Evolutionary conservation across 2,888 invertebrate species (phyloP).

Genomic region (Nephrotoma guestfalica): DNA sequence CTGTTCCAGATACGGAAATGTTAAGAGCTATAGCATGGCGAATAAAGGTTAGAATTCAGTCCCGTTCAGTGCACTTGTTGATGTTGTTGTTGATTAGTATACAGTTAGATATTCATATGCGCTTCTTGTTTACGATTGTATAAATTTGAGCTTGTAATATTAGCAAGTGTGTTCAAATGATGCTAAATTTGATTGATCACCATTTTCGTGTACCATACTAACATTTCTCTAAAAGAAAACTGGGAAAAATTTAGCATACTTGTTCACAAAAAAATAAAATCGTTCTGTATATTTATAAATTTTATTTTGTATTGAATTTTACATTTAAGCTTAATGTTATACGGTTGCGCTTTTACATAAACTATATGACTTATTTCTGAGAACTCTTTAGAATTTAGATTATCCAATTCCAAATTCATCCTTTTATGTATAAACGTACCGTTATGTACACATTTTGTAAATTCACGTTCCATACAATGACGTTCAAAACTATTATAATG

Average conservation of each 20-base stretch:
- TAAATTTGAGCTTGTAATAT: neutral
- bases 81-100: neutral
- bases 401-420: neutral
- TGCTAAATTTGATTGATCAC: neutral
- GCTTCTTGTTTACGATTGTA: neutral
- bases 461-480: neutral
- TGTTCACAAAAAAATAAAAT: neutral
- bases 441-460: neutral
- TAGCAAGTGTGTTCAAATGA: neutral
- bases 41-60: neutral
- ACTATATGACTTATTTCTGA: neutral
- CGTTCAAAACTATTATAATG: neutral
- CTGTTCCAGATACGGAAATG: neutral
- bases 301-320: neutral
- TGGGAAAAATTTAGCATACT: neutral
- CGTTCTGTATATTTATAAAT: neutral
- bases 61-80: neutral
- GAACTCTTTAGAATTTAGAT: neutral
- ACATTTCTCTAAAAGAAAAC: neutral
- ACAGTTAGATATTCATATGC: neutral
- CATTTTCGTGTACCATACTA: neutral
- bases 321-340: neutral
- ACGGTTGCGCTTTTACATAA: neutral
- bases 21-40: neutral
- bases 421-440: neutral